Percentiles rank a stretch among this genome's conserved stretches.
phyloP scores from a whole-genome alignment of 2,888 invertebrate genomes.

The Brenthis hecate region DNA sequence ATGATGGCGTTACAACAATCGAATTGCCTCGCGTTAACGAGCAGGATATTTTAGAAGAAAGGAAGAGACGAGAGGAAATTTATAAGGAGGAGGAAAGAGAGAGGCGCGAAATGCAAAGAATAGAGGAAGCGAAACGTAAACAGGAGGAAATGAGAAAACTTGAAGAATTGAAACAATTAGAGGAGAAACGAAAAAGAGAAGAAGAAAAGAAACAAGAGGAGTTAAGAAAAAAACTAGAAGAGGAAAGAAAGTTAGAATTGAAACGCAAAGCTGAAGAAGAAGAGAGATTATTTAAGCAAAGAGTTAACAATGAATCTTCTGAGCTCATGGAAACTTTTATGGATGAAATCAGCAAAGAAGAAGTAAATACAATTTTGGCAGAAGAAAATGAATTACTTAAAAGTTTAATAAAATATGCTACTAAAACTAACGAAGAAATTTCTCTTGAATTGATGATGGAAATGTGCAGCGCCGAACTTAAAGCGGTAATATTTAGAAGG shows the following conservation, averaged over 20 bases:
- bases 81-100: slow-evolving; percentile 41
- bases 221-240: slow-evolving; percentile 44
- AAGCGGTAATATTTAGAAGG: slow-evolving; percentile 63
- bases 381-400: slow-evolving; percentile 62
- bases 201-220: slow-evolving; percentile 48
- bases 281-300: slow-evolving; percentile 59
- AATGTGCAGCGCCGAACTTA: slow-evolving; percentile 63
- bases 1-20: slow-evolving; percentile 45
- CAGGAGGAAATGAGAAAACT: slow-evolving; percentile 39
- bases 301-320: slow-evolving; percentile 63
- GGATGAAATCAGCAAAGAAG: slow-evolving; percentile 58
- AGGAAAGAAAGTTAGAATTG: slow-evolving; percentile 52
- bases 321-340: slow-evolving; percentile 60
- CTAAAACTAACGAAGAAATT: slow-evolving; percentile 56
- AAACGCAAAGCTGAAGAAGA: slow-evolving; percentile 57
- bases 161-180: slow-evolving; percentile 45
- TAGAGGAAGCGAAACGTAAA: slow-evolving; percentile 44
- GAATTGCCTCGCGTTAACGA: slow-evolving; percentile 45
- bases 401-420: slow-evolving; percentile 55
- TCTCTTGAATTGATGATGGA: slow-evolving; percentile 59
- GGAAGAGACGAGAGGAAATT: slow-evolving; percentile 29
- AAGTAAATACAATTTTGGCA: slow-evolving; percentile 51
- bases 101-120: slow-evolving; percentile 35
- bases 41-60: slow-evolving; percentile 51
- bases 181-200: slow-evolving; percentile 33